phyloP scores from a whole-genome alignment of 2,797 vertebrate species.

The Pangasius mekongensis region DNA sequence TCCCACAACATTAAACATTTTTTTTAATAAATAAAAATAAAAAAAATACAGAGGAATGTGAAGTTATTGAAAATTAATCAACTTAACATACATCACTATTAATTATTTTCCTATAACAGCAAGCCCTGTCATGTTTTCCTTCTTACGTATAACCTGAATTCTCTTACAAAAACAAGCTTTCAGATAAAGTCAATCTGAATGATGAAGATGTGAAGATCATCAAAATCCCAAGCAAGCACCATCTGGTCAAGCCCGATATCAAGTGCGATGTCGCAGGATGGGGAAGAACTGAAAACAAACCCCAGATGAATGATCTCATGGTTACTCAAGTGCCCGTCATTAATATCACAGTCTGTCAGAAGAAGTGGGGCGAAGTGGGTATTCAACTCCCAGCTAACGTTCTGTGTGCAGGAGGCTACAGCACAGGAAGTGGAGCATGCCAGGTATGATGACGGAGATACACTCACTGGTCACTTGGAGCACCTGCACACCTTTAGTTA shows the following conservation, averaged over 20 bases:
- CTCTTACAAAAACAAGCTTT: conserved; percentile 42
- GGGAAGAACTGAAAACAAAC: conserved; percentile 38
- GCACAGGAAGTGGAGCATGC: conserved; percentile 47
- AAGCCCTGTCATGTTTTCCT: background rate
- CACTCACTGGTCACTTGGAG: background rate
- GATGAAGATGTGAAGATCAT: conserved; percentile 33
- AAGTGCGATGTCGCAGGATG: conserved; percentile 60
- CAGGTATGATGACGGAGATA: conserved; percentile 25
- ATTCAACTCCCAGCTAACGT: conserved; percentile 26
- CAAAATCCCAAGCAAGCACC: conserved; percentile 22
- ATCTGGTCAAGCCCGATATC: background rate
- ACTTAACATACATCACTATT: background rate
- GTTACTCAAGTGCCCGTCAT: conserved; percentile 43
- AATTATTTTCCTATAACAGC: background rate
- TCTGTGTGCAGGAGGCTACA: conserved; percentile 54
- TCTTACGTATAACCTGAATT: background rate
- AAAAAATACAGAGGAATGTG: background rate
- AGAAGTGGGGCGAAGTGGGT: background rate
- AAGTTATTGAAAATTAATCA: background rate
- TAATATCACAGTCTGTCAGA: conserved; percentile 27
- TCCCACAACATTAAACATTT: background rate
- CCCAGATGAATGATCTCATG: background rate
- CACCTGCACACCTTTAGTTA: background rate
- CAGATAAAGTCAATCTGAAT: conserved; percentile 11
- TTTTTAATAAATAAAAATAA: background rate